Evolutionary conservation across 2,797 vertebrate genomes (phyloP), one percentile per base, ranked within the genome.

Genomic region (Vultur gryphus): DNA sequence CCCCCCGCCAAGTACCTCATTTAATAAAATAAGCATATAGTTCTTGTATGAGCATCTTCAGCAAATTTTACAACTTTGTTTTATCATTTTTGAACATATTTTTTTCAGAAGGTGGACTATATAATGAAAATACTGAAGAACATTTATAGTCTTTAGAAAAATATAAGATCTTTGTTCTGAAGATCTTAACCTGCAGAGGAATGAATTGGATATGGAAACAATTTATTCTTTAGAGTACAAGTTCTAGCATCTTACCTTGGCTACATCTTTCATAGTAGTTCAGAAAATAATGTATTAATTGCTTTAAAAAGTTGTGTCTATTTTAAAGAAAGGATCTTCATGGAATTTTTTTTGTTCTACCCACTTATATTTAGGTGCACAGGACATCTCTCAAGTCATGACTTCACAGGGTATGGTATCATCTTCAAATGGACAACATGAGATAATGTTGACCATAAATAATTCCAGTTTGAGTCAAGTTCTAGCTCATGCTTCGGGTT

Each of bases 401-500:
- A 97, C 98, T 20, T 98, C 98, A 8, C 98, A 98, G 71, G 98
- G 98, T 71, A 97, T 99, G 73, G 98, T 99, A 44, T 94, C 98
- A 6, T 97, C 98, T 49, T 97, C 98, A 23, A 97, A 93, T 52
- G 97, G 97, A 37, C 98, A 99, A 21, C 99, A 99, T 59, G 99
- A 99, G 97, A 99, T 99, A 97, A 99, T 99, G 1, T 94, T 99
- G 95, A 99, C 99, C 73, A 99, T 99, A 97, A 99, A 99, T 98
- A 99, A 99, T 97, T 98, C 99, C 66, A 99, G 98, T 87, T 97
- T 99, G 94, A 99, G 98, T 72, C 99, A 99, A 97, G 99, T 99
- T 65, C 96, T 99, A 29, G 99, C 99, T 64, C 99, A 99, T 95
- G 99, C 99, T 48, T 98, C 98, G 0, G 98, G 98, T 28, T 98